Base-by-base conservation (phyloP, 2,888 invertebrate genomes). In the Harpalus rubripes region DNA sequence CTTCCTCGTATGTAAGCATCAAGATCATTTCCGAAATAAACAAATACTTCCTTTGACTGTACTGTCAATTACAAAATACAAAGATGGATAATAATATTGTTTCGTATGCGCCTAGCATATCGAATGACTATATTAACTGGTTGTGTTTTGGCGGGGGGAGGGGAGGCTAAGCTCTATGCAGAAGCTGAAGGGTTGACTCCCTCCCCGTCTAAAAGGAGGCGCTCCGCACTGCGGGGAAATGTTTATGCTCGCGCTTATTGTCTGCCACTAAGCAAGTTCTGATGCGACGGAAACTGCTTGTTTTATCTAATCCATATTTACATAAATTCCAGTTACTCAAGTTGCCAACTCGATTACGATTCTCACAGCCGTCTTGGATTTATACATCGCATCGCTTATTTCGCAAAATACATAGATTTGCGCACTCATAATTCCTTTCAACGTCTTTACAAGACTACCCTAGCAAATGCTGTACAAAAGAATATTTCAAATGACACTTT, bases 251-350 rank as follows among this genome's bases (percentile, higher is more conserved):
- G 26, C 18, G 83, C 74, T 83, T 83, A 83, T 83, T 74, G 84
- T 84, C 79, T 61, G 76, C 26, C 41, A 76, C 65, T 84, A 78
- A 65, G 84, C 84, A 79, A 78, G 65, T 82, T 81, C 82, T 82
- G 63, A 85, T 74, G 81, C 81, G 61, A 76, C 81, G 76, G 78
- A 65, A 82, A 59, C 68, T 76, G 82, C 82, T 83, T 83, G 83
- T 85, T 83, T 82, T 78, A 83, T 83, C 79, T 65, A 83, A 86
- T 83, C 81, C 72, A 78, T 78, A 84, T 84, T 84, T 84, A 84
- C 84, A 84, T 84, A 84, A 83, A 84, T 84, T 78, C 78, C 78
- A 63, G 63, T 63, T 63, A 68, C 76, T 84, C 76, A 76, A 76
- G 59, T 78, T 78, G 72, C 26, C 76, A 84, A 84, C 84, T 76